phyloP scores from a whole-genome alignment of 2,113 vertebrate genomes.

The Xiphorhynchus elegans region DNA sequence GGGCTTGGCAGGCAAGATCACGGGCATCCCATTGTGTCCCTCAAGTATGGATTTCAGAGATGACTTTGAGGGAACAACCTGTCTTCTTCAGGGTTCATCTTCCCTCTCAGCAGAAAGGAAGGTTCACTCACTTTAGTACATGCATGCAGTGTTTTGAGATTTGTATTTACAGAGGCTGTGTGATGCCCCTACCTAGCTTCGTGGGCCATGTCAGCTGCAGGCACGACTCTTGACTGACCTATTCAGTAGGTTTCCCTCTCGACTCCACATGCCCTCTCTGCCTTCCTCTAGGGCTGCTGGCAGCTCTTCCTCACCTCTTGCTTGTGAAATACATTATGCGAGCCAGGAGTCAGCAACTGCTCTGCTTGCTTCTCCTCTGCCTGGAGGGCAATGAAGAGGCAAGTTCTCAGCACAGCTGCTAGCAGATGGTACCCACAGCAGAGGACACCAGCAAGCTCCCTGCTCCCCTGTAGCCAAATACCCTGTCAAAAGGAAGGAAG shows the following conservation, averaged over 20 bases:
- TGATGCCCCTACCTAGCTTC: not conserved
- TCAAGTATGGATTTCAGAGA: not conserved
- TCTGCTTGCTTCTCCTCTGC: not conserved
- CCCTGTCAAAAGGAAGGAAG: not conserved
- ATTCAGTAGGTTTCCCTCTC: not conserved
- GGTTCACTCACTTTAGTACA: not conserved
- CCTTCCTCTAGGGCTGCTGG: not conserved
- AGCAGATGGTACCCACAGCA: not conserved
- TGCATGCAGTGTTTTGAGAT: not conserved
- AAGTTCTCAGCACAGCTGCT: not conserved
- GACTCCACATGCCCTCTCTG: not conserved
- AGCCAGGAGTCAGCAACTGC: not conserved
- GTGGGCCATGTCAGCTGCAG: accelerated
- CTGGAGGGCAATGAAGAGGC: not conserved
- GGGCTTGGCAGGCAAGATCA: not conserved
- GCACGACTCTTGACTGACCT: not conserved
- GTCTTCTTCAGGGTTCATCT: not conserved
- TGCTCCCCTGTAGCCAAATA: not conserved
- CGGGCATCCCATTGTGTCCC: accelerated
- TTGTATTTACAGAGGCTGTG: not conserved
- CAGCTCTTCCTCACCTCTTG: not conserved
- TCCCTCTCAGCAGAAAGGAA: not conserved
- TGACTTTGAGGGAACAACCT: not conserved
- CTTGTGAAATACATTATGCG: not conserved
- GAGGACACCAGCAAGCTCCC: not conserved